Evolutionary conservation across 1,140 invertebrate genomes (phyloP).

Genomic region (Macrosteles quadrilineatus): DNA sequence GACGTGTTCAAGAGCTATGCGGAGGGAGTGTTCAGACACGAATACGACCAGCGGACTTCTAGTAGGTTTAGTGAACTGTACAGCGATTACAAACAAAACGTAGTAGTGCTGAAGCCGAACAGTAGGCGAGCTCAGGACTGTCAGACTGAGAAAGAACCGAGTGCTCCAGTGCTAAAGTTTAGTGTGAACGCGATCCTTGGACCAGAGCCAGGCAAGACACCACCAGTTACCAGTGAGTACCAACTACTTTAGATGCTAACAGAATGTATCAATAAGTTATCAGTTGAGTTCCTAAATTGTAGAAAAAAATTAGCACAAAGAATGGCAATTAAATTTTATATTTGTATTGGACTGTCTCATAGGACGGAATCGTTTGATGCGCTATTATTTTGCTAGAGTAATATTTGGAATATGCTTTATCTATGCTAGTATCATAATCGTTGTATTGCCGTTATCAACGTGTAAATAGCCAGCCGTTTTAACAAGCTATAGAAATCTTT

Average conservation of each 20-base stretch:
- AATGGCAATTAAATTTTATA: too few relatives aligned
- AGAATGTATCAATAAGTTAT: background rate
- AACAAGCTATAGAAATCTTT: too few relatives aligned
- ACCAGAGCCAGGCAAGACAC: conserved; percentile 52
- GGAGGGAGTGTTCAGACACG: background rate
- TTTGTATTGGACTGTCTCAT: too few relatives aligned
- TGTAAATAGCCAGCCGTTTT: too few relatives aligned
- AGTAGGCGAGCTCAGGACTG: conserved; percentile 12
- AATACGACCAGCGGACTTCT: too few relatives aligned
- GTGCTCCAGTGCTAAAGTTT: conserved; percentile 78
- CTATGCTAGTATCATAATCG: too few relatives aligned
- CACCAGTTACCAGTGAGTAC: conserved; percentile 43
- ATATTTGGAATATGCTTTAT: too few relatives aligned
- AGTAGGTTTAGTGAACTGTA: conserved; percentile 1
- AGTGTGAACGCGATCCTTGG: conserved; percentile 89
- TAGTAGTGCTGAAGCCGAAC: conserved; percentile 21
- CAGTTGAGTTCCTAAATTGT: too few relatives aligned
- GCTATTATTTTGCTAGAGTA: too few relatives aligned
- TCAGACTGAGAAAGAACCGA: conserved; percentile 9
- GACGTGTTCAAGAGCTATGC: conserved; percentile 13
- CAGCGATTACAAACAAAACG: conserved; percentile 25
- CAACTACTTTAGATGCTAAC: background rate
- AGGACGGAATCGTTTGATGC: too few relatives aligned
- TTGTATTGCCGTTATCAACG: too few relatives aligned
- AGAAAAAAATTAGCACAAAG: too few relatives aligned